Base-by-base conservation (phyloP, 1,140 invertebrate genomes). In the Aphis craccivora region DNA sequence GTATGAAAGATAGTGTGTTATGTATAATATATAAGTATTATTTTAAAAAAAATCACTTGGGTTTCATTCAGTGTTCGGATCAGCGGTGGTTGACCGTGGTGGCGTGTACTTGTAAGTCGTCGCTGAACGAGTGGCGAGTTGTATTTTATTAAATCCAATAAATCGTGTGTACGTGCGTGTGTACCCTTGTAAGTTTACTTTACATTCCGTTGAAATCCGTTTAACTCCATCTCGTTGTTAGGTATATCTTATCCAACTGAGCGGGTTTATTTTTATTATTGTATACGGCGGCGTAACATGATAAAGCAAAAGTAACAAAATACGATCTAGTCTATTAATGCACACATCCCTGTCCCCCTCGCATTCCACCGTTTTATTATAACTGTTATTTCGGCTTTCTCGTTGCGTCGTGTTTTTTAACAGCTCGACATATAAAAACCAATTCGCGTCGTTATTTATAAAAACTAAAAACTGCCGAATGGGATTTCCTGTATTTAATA, bases 21-120 rank as follows among this genome's bases (percentile, higher is more conserved):
- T 37, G 35, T 20, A 76, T 20, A 6, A 76, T 20, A 6, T 35
- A 76, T n/a, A n/a, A 9, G 8, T 76, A 18, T 18, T 76, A 76
- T n/a, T 40, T 40, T 2, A n/a, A n/a, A 67, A 67, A 76, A n/a
- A 84, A 23, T 84, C 40, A 9, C 37, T 43, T 43, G 2, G 83
- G 83, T 84, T 84, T 84, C 83, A 84, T 84, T 84, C 83, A 84
- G n/a, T n/a, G n/a, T 76, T 76, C 30, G 14, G 83, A 40, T 9
- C 35, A 5, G 40, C 9, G 40, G 9, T 43, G 83, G 83, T 83
- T 23, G 83, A 9, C 83, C 37, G 83, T 40, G 81, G 20, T 37
- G 81, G 81, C 30, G n/a, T 81, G 14, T 81, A 83, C 35, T 37
- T 83, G 35, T 83, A 83, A 35, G 76, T 37, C 60, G 30, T 76